phyloP scores from a whole-genome alignment of 2,888 invertebrate genomes.

The Saturnia japonica region DNA sequence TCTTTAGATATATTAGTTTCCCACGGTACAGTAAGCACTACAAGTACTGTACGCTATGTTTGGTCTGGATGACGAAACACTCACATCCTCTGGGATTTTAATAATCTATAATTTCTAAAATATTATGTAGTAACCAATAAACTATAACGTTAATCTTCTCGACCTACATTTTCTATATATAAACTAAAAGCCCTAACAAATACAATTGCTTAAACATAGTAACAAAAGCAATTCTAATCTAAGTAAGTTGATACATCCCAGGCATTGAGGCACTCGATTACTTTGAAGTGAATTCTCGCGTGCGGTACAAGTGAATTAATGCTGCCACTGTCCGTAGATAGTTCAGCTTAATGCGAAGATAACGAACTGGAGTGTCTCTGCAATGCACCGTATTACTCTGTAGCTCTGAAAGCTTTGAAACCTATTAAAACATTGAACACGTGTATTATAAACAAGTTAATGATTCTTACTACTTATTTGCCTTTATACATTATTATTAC shows the following conservation, averaged over 20 bases:
- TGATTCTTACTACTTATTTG: too few species aligned
- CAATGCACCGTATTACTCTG: slow-evolving; percentile 17
- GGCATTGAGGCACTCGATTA: slow-evolving; percentile 21
- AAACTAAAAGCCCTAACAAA: background rate
- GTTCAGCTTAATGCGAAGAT: slow-evolving; percentile 19
- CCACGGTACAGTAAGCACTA: too few species aligned
- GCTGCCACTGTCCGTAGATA: background rate
- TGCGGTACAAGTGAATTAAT: slow-evolving; percentile 19
- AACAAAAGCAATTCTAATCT: slow-evolving; percentile 18
- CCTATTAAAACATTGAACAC: background rate
- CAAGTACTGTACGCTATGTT: too few species aligned
- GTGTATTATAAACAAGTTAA: background rate
- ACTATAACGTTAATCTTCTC: too few species aligned
- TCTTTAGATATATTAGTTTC: too few species aligned
- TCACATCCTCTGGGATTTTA: too few species aligned
- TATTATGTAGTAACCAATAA: too few species aligned
- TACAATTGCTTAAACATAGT: background rate
- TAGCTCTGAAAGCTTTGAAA: slow-evolving; percentile 11
- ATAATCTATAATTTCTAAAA: too few species aligned
- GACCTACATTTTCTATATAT: background rate
- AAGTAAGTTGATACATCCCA: background rate
- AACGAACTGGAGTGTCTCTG: slow-evolving; percentile 18
- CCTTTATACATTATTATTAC: too few species aligned
- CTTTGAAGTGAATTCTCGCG: slow-evolving; percentile 22
- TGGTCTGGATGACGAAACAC: too few species aligned